Base-by-base conservation (phyloP, 2,888 invertebrate genomes). In the Morpho achilles region DNA sequence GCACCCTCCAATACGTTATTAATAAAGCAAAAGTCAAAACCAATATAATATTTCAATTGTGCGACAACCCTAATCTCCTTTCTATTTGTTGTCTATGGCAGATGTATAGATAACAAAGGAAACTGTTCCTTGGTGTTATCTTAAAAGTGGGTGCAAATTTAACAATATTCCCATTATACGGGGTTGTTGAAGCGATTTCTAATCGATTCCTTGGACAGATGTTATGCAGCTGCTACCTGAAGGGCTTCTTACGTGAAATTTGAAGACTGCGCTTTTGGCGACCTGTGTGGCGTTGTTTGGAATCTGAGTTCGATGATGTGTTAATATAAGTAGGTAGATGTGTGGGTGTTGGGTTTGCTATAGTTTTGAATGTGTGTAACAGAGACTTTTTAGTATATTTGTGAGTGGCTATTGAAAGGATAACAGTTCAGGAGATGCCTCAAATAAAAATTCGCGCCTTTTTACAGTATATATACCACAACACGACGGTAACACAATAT, bases 131-230 rank as follows among this genome's bases (percentile, higher is more conserved):
- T 53, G 40, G 8, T 41, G 39, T 53, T 53, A 53, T 53, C 53
- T 46, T 46, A 47, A 43, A 53, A 80, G 76, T 80, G 75, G 76
- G 76, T 77, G 79, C 79, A 68, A 82, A 80, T 74, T 76, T 76
- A 74, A 78, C 74, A 72, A 73, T 70, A 66, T 42, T 61, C 52
- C 61, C 60, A 61, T 68, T 69, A 64, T 60, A 60, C 46, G 7
- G 53, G 16, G 4, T 40, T 39, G 8, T 41, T 58, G 50, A 63
- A 60, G 47, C 52, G 58, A 49, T 60, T 61, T 58, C 52, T 55
- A 56, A 61, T 61, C 55, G 61, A 61, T 58, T 57, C 60, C 64
- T 62, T 54, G 53, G 59, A 60, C 66, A 69, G 66, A 67, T 64
- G 66, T 59, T 46, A 7, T 39, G 42, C 62, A 59, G 48, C 52